Evolutionary conservation across 2,797 vertebrate genomes (phyloP).

Genomic region (Poliocrania exsul): DNA sequence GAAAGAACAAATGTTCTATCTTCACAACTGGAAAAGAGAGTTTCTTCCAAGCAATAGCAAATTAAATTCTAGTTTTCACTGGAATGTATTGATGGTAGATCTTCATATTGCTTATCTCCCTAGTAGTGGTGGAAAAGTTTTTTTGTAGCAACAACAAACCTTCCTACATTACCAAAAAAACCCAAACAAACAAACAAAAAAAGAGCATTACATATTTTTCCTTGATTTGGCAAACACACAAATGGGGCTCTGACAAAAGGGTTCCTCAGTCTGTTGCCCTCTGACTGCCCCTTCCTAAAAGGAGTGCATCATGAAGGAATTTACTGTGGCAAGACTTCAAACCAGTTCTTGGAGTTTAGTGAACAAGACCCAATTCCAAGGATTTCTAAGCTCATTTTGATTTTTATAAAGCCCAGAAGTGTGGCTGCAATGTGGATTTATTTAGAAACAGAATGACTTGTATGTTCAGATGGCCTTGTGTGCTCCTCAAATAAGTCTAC

Average conservation of each 20-base stretch:
- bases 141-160: not conserved
- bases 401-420: not conserved
- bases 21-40: not conserved
- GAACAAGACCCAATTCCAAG: not conserved
- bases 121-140: not conserved
- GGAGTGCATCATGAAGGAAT: not conserved
- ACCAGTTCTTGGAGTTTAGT: not conserved
- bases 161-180: not conserved
- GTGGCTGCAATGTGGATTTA: not conserved
- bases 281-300: not conserved
- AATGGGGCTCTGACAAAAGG: not conserved
- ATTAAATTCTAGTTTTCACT: not conserved
- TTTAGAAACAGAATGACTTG: not conserved
- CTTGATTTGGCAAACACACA: not conserved
- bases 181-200: not conserved
- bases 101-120: not conserved
- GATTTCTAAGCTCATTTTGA: not conserved
- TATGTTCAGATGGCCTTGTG: not conserved
- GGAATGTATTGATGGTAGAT: not conserved
- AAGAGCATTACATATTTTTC: not conserved
- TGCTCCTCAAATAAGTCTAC: not conserved
- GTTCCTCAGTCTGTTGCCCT: not conserved
- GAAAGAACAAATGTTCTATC: not conserved
- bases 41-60: not conserved
- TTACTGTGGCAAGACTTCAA: not conserved